A percentile compares a stretch with the other conserved stretches of the same genome.
Conservation (phyloP, 2,888 invertebrate species). For the Auanema sp. region DNA sequence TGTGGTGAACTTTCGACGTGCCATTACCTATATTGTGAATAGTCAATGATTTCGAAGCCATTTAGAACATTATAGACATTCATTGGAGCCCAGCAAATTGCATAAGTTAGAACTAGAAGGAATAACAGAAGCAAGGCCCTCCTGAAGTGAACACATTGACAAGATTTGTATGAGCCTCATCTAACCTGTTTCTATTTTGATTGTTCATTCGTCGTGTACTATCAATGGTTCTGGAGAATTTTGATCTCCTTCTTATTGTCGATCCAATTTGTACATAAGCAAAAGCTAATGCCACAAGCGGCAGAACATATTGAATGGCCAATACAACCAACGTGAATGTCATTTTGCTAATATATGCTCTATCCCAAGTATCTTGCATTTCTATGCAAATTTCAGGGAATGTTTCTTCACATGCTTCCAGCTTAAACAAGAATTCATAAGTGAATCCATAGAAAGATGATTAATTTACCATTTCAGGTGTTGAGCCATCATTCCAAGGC, state of each 20-base stretch:
- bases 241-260: slow-evolving; percentile 52
- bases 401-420: slow-evolving; percentile 31
- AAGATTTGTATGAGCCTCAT: slow-evolving; percentile 5
- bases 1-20: no score
- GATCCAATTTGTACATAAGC: slow-evolving; percentile 62
- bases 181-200: slow-evolving; percentile 40
- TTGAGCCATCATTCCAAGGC: slow-evolving; percentile 47
- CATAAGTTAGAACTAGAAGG: slow-evolving; percentile 83
- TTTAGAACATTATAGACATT: slow-evolving; percentile 76
- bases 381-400: slow-evolving; percentile 50
- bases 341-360: slow-evolving; percentile 46
- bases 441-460: not conserved
- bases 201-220: slow-evolving; percentile 34
- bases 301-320: slow-evolving; percentile 47
- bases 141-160: slow-evolving; percentile 24
- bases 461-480: slow-evolving; percentile 30
- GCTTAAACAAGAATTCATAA: slow-evolving; percentile 23
- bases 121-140: slow-evolving; percentile 83
- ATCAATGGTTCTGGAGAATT: slow-evolving; percentile 40
- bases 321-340: slow-evolving; percentile 53
- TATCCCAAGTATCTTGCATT: slow-evolving; percentile 49
- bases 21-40: slow-evolving; percentile 55
- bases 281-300: slow-evolving; percentile 52
- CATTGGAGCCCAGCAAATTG: slow-evolving; percentile 85
- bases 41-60: slow-evolving; percentile 55